phyloP scores from a whole-genome alignment of 1,140 invertebrate genomes.

The Scylla paramamosain region DNA sequence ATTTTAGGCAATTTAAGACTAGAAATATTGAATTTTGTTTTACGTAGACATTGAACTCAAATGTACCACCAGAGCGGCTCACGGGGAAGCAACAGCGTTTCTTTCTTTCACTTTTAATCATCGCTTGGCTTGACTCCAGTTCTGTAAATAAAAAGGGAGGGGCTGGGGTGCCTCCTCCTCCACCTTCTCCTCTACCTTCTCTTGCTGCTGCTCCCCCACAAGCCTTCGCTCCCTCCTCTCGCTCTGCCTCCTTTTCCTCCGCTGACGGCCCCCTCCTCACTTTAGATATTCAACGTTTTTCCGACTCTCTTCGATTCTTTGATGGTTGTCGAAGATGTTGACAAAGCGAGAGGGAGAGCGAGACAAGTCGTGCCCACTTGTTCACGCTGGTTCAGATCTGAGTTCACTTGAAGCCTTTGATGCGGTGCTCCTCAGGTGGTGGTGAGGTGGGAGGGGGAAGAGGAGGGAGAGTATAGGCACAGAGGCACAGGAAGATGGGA shows the following conservation, averaged over 20 bases:
- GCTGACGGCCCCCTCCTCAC: background rate
- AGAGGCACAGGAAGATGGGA: background rate
- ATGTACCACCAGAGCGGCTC: too few relatives aligned
- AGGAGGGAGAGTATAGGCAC: background rate
- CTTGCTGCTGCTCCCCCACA: background rate
- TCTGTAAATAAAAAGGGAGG: too few relatives aligned
- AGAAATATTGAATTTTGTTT: too few relatives aligned
- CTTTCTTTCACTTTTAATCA: too few relatives aligned
- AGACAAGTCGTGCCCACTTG: conserved; percentile 64
- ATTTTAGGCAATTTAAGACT: too few relatives aligned
- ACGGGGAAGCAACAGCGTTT: too few relatives aligned
- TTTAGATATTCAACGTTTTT: conserved; percentile 62
- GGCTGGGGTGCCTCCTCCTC: too few relatives aligned
- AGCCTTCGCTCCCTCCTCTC: background rate
- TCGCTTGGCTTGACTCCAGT: too few relatives aligned
- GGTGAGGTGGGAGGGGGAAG: background rate
- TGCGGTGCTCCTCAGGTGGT: conserved; percentile 35
- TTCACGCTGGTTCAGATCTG: conserved; percentile 49
- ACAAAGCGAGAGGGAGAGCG: conserved; percentile 58
- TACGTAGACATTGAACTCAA: too few relatives aligned
- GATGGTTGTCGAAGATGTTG: conserved; percentile 69
- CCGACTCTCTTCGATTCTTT: conserved; percentile 55
- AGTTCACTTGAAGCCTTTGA: conserved; percentile 40
- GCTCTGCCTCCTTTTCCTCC: background rate
- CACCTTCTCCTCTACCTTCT: too few relatives aligned